Percentiles rank a stretch among this genome's conserved stretches.
phyloP scores from a whole-genome alignment of 2,888 invertebrate species.

The Tetragonula carbonaria region DNA sequence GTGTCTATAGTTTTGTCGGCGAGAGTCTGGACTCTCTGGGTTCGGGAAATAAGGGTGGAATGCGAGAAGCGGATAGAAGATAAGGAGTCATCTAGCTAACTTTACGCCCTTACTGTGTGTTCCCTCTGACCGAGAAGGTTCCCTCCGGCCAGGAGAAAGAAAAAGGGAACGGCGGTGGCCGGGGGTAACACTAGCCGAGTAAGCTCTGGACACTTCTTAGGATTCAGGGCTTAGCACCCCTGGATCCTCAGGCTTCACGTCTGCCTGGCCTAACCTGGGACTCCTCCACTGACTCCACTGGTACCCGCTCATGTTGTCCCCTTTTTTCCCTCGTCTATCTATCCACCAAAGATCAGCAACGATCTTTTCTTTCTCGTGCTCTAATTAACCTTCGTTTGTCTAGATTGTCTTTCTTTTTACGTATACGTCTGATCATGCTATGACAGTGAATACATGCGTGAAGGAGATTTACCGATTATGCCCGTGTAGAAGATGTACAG shows the following conservation, averaged over 20 bases:
- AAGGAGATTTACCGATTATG: background rate
- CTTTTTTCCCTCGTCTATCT: background rate
- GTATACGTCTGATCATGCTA: background rate
- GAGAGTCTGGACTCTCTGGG: slow-evolving; percentile 63
- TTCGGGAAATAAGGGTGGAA: slow-evolving; percentile 77
- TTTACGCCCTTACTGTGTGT: slow-evolving; percentile 60
- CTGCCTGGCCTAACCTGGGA: slow-evolving; percentile 72
- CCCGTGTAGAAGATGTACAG: background rate
- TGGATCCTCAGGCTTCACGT: slow-evolving; percentile 78
- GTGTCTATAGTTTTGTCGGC: slow-evolving; percentile 3
- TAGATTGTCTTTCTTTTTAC: background rate
- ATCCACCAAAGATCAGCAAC: background rate
- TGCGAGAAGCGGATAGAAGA: slow-evolving; percentile 70
- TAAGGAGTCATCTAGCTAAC: slow-evolving; percentile 55
- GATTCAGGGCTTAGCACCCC: slow-evolving; percentile 82
- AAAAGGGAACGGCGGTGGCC: slow-evolving; percentile 54
- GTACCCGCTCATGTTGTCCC: slow-evolving; percentile 9
- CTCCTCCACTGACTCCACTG: slow-evolving; percentile 67
- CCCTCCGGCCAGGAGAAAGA: slow-evolving; percentile 18
- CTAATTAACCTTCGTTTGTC: background rate
- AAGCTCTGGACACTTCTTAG: slow-evolving; percentile 82
- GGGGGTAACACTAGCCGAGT: slow-evolving; percentile 83
- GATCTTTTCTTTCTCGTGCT: background rate
- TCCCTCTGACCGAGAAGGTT: slow-evolving; percentile 42
- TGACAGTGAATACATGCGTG: background rate